Base-by-base conservation (phyloP, 2,888 invertebrate genomes). In the Drosophila fulvimacula region DNA sequence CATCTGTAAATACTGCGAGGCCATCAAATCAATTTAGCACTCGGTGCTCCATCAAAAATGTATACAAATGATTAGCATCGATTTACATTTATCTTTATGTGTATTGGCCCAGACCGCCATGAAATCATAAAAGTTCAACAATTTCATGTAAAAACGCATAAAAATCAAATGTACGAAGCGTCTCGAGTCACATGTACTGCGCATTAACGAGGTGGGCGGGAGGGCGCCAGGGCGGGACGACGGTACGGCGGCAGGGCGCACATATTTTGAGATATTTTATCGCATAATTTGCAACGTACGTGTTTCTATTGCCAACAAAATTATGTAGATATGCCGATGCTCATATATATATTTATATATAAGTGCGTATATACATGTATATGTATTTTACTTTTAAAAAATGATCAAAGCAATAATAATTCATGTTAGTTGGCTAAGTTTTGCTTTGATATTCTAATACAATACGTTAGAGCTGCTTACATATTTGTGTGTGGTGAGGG, bases 271-370 rank as follows among this genome's bases (percentile, higher is more conserved):
- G 48, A 68, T 70, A 73, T 82, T 88, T 85, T 82, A 85, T 85
- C 75, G 88, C 79, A 85, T 76, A 82, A 85, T 88, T 81, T 88
- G 85, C 76, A 65, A 66, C 49, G 76, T 77, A 77, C 80, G 80
- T 80, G 77, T 77, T 69, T 69, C 76, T 60, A 61, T 64, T 71
- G 77, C 63, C 69, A 68, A 79, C 39, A 21, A 10, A 41, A 19
- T 6, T 4, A 27, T 24, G 13, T 42, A 7, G 21, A 38, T 34
- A 21, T 51, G 36, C n/a, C 15, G 19, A 13, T 30, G 17, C 9
- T 21, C 27, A 11, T 38, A 27, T 39, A 13, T 19, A 13, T 17
- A 3, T 27, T 4, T 19, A 5, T 19, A 11, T 17, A 5, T 9
- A 27, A 2, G 10, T 30, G 3, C 27, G 17, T 6, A 27, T 17